These are phyloP conservation scores for Drosophila yakuba DNA, from an alignment of 1,140 invertebrate species.

Conservation along the genomic window DNA sequence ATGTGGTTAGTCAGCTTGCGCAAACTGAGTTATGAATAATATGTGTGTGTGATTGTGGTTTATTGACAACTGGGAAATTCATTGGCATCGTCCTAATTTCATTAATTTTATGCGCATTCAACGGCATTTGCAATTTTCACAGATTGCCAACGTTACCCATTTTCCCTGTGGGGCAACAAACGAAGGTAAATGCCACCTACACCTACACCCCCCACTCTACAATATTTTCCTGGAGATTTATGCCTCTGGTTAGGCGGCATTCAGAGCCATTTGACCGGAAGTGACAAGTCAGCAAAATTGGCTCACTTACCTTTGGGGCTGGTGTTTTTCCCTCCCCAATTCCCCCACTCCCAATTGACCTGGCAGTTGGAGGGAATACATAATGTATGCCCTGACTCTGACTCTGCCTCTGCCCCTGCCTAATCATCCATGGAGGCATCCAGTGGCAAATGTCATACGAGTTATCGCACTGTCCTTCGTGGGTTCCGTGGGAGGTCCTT, in stretches of 20 bases:
- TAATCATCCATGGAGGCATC: constrained; percentile 69
- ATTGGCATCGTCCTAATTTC: constrained; percentile 69
- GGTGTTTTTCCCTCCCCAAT: background rate
- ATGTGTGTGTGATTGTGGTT: constrained; percentile 27
- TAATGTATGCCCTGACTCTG: constrained; percentile 17
- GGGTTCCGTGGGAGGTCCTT: constrained; percentile 9
- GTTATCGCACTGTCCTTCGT: constrained; percentile 54
- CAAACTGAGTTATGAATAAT: constrained; percentile 62
- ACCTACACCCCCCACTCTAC: background rate
- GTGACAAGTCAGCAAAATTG: constrained; percentile 80
- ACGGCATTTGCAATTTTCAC: constrained; percentile 70
- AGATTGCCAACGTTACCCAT: constrained; percentile 36
- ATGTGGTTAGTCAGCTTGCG: constrained; percentile 19
- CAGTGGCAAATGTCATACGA: constrained; percentile 70
- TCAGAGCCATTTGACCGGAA: constrained; percentile 77
- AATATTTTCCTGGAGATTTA: constrained; percentile 37
- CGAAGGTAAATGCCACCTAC: too few species aligned
- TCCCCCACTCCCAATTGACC: constrained; percentile 1
- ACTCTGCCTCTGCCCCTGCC: constrained; percentile 46
- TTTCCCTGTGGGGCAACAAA: too few species aligned
- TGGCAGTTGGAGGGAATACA: constrained; percentile 10
- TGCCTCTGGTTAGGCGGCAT: constrained; percentile 53
- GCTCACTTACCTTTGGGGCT: constrained; percentile 61
- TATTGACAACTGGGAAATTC: constrained; percentile 55
- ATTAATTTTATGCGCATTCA: constrained; percentile 76